These are phyloP conservation scores for Homarus americanus DNA, from an alignment of 1,140 invertebrate genomes.

Conservation along the genomic window DNA sequence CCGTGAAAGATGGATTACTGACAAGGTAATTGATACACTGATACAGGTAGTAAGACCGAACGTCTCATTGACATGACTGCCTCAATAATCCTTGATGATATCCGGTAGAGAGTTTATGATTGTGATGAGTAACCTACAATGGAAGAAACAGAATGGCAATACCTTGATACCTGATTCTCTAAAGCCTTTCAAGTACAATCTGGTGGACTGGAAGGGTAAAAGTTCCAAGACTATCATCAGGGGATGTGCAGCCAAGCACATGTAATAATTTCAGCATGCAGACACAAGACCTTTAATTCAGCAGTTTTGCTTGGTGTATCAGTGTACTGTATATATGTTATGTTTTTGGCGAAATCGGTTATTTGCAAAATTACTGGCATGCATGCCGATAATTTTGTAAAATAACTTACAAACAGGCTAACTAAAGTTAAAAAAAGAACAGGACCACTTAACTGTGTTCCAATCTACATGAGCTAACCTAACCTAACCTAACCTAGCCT, in stretches of 20 bases:
- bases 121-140: conserved; percentile 7
- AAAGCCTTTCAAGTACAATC: conserved; percentile 1
- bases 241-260: conserved; percentile 23
- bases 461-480: too few species aligned
- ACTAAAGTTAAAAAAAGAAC: too few species aligned
- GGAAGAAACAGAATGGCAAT: neutral
- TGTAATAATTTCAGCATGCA: conserved; percentile 32
- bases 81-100: conserved; percentile 22
- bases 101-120: neutral
- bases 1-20: neutral
- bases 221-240: neutral
- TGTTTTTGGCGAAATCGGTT: too few species aligned
- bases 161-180: conserved; percentile 30
- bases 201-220: too few species aligned
- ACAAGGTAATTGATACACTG: neutral
- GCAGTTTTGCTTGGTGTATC: neutral
- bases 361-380: too few species aligned
- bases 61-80: conserved; percentile 9
- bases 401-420: too few species aligned
- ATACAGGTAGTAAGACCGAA: neutral
- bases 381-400: too few species aligned
- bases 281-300: conserved; percentile 16
- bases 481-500: too few species aligned
- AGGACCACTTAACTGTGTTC: too few species aligned
- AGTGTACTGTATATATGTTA: too few species aligned